phyloP scores from a whole-genome alignment of 2,888 invertebrate species.

The Anarsia innoxiella region DNA sequence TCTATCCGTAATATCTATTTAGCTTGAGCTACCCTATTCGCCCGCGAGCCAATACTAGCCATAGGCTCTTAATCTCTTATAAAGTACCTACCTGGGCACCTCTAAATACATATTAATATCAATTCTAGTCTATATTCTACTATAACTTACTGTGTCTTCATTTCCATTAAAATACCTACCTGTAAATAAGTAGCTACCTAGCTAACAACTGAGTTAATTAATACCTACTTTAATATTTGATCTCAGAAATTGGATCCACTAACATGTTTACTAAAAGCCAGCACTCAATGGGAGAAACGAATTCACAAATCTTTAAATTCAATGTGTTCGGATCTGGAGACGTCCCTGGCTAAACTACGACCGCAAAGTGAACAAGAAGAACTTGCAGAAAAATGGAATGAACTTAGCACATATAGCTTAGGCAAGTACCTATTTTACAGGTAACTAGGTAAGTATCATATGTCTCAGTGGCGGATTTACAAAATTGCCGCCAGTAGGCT shows the following conservation, averaged over 20 bases:
- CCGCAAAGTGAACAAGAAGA: constrained; percentile 87
- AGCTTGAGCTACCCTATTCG: too few species aligned
- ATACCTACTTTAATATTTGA: not conserved
- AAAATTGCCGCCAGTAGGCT: too few species aligned
- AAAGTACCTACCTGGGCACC: too few species aligned
- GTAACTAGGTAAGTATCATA: too few species aligned
- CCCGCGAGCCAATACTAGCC: too few species aligned
- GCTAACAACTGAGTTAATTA: not conserved
- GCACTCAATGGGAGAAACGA: constrained; percentile 94
- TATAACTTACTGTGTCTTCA: too few species aligned
- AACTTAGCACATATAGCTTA: constrained; percentile 91
- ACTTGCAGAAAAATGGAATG: constrained; percentile 90
- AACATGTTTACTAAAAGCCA: constrained; percentile 87
- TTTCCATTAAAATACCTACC: too few species aligned
- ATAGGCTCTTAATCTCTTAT: not conserved
- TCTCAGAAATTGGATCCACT: constrained; percentile 77
- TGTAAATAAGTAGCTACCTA: not conserved
- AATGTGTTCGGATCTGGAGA: constrained; percentile 93
- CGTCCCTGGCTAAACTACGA: constrained; percentile 86
- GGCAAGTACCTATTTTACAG: constrained; percentile 76
- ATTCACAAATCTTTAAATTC: constrained; percentile 96
- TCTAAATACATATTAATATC: too few species aligned
- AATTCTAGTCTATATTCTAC: too few species aligned
- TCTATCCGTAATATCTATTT: too few species aligned
- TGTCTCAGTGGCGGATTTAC: too few species aligned